Percentiles rank a stretch among this genome's conserved stretches.
These are phyloP conservation scores for Tholera decimalis DNA, from an alignment of 2,888 invertebrate genomes.

Conservation along the genomic window DNA sequence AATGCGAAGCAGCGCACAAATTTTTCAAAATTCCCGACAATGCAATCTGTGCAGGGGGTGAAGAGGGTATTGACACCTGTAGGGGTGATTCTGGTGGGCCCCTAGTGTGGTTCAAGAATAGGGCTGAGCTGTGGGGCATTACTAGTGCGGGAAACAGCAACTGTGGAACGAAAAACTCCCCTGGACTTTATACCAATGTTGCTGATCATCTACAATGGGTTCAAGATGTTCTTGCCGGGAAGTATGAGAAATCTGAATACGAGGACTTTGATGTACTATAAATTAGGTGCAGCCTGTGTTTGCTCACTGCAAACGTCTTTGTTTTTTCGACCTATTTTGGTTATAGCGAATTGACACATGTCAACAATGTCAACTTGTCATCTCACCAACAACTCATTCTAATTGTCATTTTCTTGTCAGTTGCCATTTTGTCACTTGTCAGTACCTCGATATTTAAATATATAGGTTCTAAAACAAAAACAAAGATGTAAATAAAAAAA, in stretches of 20 bases:
- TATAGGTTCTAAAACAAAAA: not conserved
- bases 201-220: slow-evolving; percentile 76
- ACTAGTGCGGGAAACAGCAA: slow-evolving; percentile 73
- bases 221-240: slow-evolving; percentile 53
- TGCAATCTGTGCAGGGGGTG: slow-evolving; percentile 79
- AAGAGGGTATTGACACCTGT: slow-evolving; percentile 75
- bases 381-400: not conserved
- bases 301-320: not conserved
- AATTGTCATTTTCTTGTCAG: too few relatives aligned
- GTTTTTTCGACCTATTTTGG: too few relatives aligned
- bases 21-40: slow-evolving; percentile 65
- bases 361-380: not conserved
- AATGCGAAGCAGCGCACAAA: slow-evolving; percentile 68
- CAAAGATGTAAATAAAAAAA: not conserved
- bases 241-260: slow-evolving; percentile 22
- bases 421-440: too few relatives aligned
- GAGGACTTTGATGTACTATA: slow-evolving; percentile 42
- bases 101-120: slow-evolving; percentile 66
- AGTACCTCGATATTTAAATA: too few relatives aligned
- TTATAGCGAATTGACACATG: not conserved
- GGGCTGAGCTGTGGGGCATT: slow-evolving; percentile 75
- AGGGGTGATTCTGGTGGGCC: slow-evolving; percentile 82
- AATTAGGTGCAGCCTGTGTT: not conserved
- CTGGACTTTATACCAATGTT: slow-evolving; percentile 79
- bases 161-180: slow-evolving; percentile 74